Evolutionary conservation across 2,113 vertebrate genomes (phyloP).

Genomic region (Morone saxatilis): DNA sequence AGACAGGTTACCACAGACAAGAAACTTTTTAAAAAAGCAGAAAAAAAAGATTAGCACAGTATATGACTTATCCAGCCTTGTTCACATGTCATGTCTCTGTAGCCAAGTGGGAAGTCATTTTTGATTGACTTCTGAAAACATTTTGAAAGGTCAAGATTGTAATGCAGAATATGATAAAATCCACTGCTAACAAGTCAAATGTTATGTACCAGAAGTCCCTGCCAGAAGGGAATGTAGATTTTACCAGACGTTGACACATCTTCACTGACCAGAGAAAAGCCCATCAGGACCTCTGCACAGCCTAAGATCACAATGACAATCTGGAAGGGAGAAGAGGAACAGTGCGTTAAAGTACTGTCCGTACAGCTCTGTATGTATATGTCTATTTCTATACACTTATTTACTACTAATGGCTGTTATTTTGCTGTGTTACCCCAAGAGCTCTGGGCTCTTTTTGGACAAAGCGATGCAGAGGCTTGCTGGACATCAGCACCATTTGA

Average conservation of each 20-base stretch:
- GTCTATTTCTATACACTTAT: background rate
- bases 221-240: conserved; percentile 71
- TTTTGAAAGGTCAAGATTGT: too few relatives aligned
- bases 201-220: conserved; percentile 69
- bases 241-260: rapidly evolving
- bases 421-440: conserved; percentile 67
- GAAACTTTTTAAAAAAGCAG: conserved; percentile 64
- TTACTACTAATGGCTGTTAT: background rate
- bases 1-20: conserved; percentile 71
- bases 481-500: background rate
- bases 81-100: too few relatives aligned
- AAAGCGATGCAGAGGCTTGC: conserved; percentile 78
- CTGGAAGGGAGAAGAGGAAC: conserved; percentile 36
- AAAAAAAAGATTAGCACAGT: background rate
- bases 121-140: too few relatives aligned
- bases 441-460: conserved; percentile 60
- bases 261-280: conserved; percentile 13
- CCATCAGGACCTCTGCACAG: conserved; percentile 73
- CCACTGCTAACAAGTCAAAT: background rate
- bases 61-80: too few relatives aligned
- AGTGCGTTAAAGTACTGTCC: background rate
- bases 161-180: background rate
- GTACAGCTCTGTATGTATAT: rapidly evolving
- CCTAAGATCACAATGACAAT: conserved; percentile 71
- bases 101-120: background rate